Evolutionary conservation across 2,113 vertebrate genomes (phyloP), one percentile per base, ranked within the genome.

Genomic region (Parus major): DNA sequence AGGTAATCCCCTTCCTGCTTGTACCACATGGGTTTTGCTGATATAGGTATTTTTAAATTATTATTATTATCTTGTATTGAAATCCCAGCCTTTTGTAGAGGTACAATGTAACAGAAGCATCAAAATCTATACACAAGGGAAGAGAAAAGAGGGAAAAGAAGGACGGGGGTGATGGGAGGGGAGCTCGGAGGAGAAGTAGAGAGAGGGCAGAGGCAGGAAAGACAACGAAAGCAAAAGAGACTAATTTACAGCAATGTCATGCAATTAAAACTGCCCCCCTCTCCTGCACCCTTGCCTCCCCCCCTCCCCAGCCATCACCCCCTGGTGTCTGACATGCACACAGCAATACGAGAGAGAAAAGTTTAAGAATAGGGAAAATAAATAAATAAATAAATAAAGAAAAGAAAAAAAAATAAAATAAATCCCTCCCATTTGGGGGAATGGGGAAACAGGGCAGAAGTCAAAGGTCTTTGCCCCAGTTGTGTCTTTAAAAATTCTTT

Each of bases 271-370:
- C 95, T 95, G 96, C 96, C 95, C 95, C 96, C 95, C 92, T 96
- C 94, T 96, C 92, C 95, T 96, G 88, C 95, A 82, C 94, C 96
- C 96, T 96, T 90, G 90, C 94, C 96, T 94, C 90, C 95, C 97
- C 95, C 92, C 90, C 83, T 92, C 86, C 96, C 97, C 94, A 94
- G 83, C 96, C 96, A 95, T 95, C 96, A 95, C 90, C 88, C 96
- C 93, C 88, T 47, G 94, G 93, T 98, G 98, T 98, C 97, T 97
- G 98, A 98, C 98, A 99, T 99, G 98, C 98, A 99, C 98, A 98
- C 98, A 98, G 98, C 98, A 98, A 98, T 98, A 99, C 98, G 97
- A 99, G 98, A 99, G 98, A 96, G 94, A 96, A 98, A 98, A 98
- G 97, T 95, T 98, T 94, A 94, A 98, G 98, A 98, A 97, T 92